Evolutionary conservation across 2,113 vertebrate genomes (phyloP).

Genomic region (Mus spicilegus): DNA sequence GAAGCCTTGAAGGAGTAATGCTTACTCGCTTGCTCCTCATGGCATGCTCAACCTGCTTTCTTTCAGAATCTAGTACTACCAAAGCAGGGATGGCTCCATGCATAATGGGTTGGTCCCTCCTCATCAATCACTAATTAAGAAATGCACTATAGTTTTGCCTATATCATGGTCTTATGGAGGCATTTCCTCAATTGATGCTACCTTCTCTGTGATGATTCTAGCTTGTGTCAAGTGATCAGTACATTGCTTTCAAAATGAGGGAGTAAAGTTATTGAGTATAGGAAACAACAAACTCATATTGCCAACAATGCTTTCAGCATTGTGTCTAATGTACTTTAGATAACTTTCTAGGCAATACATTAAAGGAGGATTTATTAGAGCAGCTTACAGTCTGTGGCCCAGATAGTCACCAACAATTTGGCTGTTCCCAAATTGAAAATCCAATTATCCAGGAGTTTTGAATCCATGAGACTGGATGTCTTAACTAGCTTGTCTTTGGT

Average conservation of each 20-base stretch:
- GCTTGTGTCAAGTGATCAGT: not conserved
- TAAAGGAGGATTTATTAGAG: not conserved
- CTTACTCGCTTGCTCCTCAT: not conserved
- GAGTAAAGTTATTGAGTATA: not conserved
- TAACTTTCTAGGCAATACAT: not conserved
- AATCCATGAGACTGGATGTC: not conserved
- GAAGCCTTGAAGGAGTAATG: not conserved
- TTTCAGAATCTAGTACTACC: not conserved
- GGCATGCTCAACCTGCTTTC: not conserved
- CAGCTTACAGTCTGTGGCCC: not conserved
- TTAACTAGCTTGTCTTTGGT: not conserved
- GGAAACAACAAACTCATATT: not conserved
- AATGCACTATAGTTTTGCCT: not conserved
- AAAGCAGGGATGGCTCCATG: not conserved
- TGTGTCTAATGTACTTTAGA: not conserved
- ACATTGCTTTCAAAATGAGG: not conserved
- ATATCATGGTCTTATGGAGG: not conserved
- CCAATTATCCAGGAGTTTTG: not conserved
- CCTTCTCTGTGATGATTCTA: not conserved
- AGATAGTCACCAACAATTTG: not conserved
- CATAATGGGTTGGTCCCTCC: not conserved
- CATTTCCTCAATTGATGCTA: not conserved
- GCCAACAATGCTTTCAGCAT: not conserved
- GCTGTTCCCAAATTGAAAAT: not conserved
- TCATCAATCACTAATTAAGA: not conserved